Conservation (phyloP, 2,113 vertebrate genomes). For the Austrofundulus limnaeus region DNA sequence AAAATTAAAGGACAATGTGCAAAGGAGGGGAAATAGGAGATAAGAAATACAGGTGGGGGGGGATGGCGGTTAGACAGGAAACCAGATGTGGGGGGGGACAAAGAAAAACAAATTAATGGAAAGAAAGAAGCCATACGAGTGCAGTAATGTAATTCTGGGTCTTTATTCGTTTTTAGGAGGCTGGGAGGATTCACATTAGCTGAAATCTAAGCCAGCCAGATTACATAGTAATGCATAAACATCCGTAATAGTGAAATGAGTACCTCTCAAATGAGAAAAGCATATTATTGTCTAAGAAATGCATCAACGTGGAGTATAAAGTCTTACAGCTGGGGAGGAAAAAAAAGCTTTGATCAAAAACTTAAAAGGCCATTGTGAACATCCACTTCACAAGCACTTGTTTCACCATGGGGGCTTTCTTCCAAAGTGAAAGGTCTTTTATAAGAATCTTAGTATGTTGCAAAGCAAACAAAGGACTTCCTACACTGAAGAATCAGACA, state of each 20-base stretch:
- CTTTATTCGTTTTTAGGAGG: slow-evolving; percentile 36
- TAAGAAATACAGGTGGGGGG: neutral
- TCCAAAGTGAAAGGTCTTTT: neutral
- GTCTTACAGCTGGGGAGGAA: slow-evolving; percentile 6
- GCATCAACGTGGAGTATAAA: neutral
- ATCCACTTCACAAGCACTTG: neutral
- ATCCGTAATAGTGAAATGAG: slow-evolving; percentile 8
- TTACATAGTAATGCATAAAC: slow-evolving; percentile 11
- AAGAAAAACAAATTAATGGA: slow-evolving; percentile 12
- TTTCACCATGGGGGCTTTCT: neutral
- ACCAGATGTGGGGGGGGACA: neutral
- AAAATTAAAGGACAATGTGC: neutral
- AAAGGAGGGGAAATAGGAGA: neutral
- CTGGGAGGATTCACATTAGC: slow-evolving; percentile 38
- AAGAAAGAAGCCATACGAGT: slow-evolving; percentile 9
- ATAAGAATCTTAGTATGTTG: neutral
- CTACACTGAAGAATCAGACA: neutral
- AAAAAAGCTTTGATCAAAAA: neutral
- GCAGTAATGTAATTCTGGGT: slow-evolving; percentile 41
- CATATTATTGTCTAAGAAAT: slow-evolving; percentile 13
- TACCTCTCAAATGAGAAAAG: slow-evolving; percentile 21
- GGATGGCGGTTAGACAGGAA: neutral
- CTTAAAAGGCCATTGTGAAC: neutral
- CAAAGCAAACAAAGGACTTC: neutral
- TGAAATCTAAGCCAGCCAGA: slow-evolving; percentile 32